phyloP scores from a whole-genome alignment of 2,888 invertebrate genomes.

The Amphimallon solstitiale region DNA sequence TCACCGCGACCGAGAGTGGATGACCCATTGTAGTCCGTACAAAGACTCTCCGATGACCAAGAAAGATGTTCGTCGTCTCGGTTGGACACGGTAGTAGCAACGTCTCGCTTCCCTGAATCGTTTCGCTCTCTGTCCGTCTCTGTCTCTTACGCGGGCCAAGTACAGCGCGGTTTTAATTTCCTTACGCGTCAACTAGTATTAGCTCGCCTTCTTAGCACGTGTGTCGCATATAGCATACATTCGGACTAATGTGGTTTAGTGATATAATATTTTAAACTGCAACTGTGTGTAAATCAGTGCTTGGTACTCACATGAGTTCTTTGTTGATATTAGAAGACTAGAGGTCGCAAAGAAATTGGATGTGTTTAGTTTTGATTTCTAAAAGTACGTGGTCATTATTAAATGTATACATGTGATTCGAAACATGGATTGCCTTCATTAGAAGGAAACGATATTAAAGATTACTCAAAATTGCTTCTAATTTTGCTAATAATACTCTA shows the following conservation, averaged over 20 bases:
- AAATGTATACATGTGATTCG: too few species aligned
- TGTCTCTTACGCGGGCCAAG: not conserved
- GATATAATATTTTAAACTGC: conserved; percentile 8
- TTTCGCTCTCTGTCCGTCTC: conserved; percentile 8
- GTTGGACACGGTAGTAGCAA: conserved; percentile 2
- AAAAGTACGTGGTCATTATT: not conserved
- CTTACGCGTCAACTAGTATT: conserved; percentile 26
- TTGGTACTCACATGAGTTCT: not conserved
- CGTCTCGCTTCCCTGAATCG: conserved; percentile 4
- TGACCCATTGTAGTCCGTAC: conserved; percentile 45
- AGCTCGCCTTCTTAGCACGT: conserved; percentile 34
- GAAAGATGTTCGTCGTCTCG: conserved; percentile 36
- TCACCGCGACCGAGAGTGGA: conserved; percentile 42
- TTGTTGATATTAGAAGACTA: not conserved
- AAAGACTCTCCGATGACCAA: conserved; percentile 43
- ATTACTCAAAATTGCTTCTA: too few species aligned
- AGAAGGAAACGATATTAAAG: too few species aligned
- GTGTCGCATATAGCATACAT: conserved; percentile 22
- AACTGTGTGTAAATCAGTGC: conserved; percentile 12
- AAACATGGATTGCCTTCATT: too few species aligned
- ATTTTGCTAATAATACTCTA: too few species aligned
- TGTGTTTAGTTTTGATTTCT: conserved; percentile 17
- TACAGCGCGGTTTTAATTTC: conserved; percentile 27
- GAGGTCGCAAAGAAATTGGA: conserved; percentile 4
- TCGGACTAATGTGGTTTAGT: conserved; percentile 22